Conservation (phyloP, 1,140 invertebrate genomes). For the Trichonephila clavipes region DNA sequence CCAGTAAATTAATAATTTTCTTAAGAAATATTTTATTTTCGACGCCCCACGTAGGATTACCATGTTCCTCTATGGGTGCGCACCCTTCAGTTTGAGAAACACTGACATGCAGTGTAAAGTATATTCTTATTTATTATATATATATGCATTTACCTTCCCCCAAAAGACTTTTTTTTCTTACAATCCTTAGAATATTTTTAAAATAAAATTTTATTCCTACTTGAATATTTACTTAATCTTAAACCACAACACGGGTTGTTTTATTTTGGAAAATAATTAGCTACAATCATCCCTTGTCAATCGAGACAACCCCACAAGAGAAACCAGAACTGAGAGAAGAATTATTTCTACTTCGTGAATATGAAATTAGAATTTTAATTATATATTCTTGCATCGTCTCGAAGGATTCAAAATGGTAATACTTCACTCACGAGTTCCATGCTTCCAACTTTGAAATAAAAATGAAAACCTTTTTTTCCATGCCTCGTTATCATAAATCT, state of each 20-base stretch:
- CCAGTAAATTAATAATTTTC: too few relatives aligned
- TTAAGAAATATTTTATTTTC: too few relatives aligned
- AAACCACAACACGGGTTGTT: not conserved
- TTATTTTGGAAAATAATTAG: not conserved
- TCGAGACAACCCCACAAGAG: not conserved
- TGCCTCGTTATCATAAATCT: not conserved
- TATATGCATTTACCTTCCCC: too few relatives aligned
- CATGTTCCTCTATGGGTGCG: too few relatives aligned
- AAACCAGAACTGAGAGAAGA: not conserved
- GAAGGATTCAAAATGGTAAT: not conserved
- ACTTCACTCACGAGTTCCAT: not conserved
- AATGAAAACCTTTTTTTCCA: not conserved
- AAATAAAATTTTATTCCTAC: too few relatives aligned
- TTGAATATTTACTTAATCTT: too few relatives aligned
- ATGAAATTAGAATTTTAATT: slow-evolving; percentile 50
- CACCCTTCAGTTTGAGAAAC: too few relatives aligned
- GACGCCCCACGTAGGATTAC: too few relatives aligned
- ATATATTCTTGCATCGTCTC: not conserved
- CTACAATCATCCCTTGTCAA: not conserved
- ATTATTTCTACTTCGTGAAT: not conserved
- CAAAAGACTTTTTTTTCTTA: too few relatives aligned
- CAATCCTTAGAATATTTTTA: too few relatives aligned
- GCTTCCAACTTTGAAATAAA: not conserved
- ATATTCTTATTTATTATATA: too few relatives aligned
- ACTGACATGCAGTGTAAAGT: too few relatives aligned